Percentiles rank a stretch among this genome's conserved stretches.
phyloP scores from a whole-genome alignment of 37 sponge, comb jelly and placozoan genomes.

The Diacarnus erythraeanus region DNA sequence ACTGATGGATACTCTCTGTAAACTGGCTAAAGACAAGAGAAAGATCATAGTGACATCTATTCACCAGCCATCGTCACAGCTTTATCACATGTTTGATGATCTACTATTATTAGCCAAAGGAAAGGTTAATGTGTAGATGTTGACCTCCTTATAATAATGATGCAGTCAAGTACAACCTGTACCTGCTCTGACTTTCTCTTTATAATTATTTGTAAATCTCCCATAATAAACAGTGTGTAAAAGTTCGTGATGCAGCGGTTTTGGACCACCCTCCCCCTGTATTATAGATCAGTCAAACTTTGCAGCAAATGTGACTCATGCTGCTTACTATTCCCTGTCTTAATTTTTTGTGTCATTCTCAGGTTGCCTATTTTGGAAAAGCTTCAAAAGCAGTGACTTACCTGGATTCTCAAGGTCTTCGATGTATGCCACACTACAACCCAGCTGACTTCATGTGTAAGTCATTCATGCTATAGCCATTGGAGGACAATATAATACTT shows the following conservation, averaged over 20 bases:
- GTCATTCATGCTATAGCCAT: constrained; percentile 6
- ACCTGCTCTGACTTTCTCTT: too few relatives aligned
- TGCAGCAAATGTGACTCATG: neutral
- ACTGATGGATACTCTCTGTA: constrained; percentile 49
- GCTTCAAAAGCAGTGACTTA: constrained; percentile 45
- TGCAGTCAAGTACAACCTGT: too few relatives aligned
- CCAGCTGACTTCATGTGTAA: constrained; percentile 84
- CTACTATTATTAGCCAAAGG: constrained; percentile 77
- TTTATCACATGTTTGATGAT: constrained; percentile 76
- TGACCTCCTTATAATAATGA: neutral
- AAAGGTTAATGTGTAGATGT: constrained; percentile 35
- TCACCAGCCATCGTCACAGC: constrained; percentile 87
- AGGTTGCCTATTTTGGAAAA: constrained; percentile 83
- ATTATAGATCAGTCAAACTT: too few relatives aligned
- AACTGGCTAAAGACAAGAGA: constrained; percentile 51
- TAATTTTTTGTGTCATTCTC: neutral
- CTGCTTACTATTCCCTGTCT: neutral
- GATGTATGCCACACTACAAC: constrained; percentile 77
- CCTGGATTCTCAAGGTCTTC: constrained; percentile 52
- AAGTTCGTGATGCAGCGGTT: too few relatives aligned
- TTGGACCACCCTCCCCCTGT: too few relatives aligned
- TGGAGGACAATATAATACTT: neutral
- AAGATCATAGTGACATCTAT: constrained; percentile 68
- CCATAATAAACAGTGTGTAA: too few relatives aligned
- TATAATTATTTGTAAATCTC: too few relatives aligned